Conservation (phyloP, 2,888 invertebrate species). For the Lobophora halterata region DNA sequence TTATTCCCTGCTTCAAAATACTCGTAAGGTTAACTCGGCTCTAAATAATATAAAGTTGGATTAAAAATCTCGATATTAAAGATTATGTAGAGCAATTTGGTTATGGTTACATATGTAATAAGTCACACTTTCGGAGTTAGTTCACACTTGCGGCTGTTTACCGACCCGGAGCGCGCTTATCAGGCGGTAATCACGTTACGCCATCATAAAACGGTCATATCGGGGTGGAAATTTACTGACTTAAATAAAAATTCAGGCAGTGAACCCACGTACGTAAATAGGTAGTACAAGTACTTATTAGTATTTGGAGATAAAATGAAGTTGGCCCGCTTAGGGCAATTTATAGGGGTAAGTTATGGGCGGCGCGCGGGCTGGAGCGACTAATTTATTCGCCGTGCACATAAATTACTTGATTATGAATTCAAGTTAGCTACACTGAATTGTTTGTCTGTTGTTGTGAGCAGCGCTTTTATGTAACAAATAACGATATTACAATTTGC, state of each 20-base stretch:
- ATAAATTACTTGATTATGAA: slow-evolving; percentile 82
- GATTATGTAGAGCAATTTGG: slow-evolving; percentile 40
- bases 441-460: slow-evolving; percentile 77
- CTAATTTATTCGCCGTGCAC: slow-evolving; percentile 81
- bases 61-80: slow-evolving; percentile 39
- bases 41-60: not conserved
- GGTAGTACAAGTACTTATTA: slow-evolving; percentile 74
- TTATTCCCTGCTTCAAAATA: no score
- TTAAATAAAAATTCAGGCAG: slow-evolving; percentile 62
- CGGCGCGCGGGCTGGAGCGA: slow-evolving; percentile 75
- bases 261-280: slow-evolving; percentile 61
- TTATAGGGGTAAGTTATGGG: slow-evolving; percentile 81
- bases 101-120: slow-evolving; percentile 44
- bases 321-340: slow-evolving; percentile 79
- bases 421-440: slow-evolving; percentile 77
- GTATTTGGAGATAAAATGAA: slow-evolving; percentile 80
- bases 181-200: slow-evolving; percentile 61
- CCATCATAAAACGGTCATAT: slow-evolving; percentile 70
- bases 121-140: slow-evolving; percentile 47
- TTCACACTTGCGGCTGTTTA: slow-evolving; percentile 44
- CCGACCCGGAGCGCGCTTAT: slow-evolving; percentile 44
- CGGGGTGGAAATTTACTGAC: slow-evolving; percentile 54
- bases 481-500: slow-evolving; percentile 70
- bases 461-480: slow-evolving; percentile 73
- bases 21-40: slow-evolving; percentile 31